phyloP scores from a whole-genome alignment of 1,140 invertebrate species.

The Euura lappo region DNA sequence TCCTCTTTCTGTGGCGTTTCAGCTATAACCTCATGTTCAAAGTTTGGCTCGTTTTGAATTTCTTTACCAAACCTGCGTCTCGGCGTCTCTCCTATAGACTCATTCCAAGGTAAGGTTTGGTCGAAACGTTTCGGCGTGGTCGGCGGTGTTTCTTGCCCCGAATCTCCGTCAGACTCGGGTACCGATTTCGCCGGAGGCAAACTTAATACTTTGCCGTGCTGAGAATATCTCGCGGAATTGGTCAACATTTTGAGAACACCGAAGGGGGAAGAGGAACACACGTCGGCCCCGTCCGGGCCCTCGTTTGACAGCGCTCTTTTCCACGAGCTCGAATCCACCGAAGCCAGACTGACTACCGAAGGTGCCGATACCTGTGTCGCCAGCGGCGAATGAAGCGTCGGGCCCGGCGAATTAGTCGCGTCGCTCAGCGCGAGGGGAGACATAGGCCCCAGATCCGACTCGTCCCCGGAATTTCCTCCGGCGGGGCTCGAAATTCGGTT shows the following conservation, averaged over 20 bases:
- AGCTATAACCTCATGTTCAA: slow-evolving; percentile 15
- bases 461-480: slow-evolving; percentile 31
- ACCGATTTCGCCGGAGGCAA: slow-evolving; percentile 15
- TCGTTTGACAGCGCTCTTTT: not conserved
- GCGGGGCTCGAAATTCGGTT: slow-evolving; percentile 22
- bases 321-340: not conserved
- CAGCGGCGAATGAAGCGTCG: slow-evolving; percentile 33
- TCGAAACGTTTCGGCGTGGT: slow-evolving; percentile 15
- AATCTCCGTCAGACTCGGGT: slow-evolving; percentile 18
- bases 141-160: slow-evolving; percentile 9
- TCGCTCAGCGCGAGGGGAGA: slow-evolving; percentile 45
- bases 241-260: slow-evolving; percentile 36
- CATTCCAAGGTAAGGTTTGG: slow-evolving; percentile 32
- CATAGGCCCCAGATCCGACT: slow-evolving; percentile 51
- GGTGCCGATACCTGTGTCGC: slow-evolving; percentile 28
- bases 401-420: slow-evolving; percentile 39
- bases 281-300: not conserved
- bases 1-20: slow-evolving; percentile 46
- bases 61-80: slow-evolving; percentile 30
- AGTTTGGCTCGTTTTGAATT: slow-evolving; percentile 17
- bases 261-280: slow-evolving; percentile 30
- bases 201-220: slow-evolving; percentile 26
- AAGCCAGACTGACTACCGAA: not conserved
- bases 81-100: slow-evolving; percentile 35
- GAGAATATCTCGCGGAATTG: slow-evolving; percentile 34